Base-by-base conservation (phyloP, 2,113 vertebrate genomes). In the Dipodomys merriami region DNA sequence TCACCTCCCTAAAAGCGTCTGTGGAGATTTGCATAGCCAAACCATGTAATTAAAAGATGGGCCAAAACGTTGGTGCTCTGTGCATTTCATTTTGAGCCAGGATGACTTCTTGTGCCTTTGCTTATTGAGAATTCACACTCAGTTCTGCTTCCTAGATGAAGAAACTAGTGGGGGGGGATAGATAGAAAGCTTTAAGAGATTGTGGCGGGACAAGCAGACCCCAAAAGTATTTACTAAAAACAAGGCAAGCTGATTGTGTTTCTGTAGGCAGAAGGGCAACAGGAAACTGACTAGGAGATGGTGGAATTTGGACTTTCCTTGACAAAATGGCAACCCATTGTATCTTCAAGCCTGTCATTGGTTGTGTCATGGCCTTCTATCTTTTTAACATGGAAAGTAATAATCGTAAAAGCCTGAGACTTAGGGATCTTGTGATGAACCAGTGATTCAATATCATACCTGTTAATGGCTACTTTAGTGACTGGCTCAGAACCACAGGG, bases 31-130 rank as follows among this genome's bases (percentile, higher is more conserved):
- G 93, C 80, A 25, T 57, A 83, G 49, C 39, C 83, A 39, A 81
- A 67, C 22, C 49, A 33, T 68, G 83, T 83, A 83, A 95, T 84
- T 96, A 93, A 96, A 90, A 94, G 88, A 73, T 62, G 67, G 80
- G 39, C 8, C 64, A 62, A 73, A 79, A 87, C 13, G 15, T 65
- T 68, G 72, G 76, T 53, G 78, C 78, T 87, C 12, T 0, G 1
- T 72, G 27, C 25, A 22, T 83, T 88, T 86, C 6, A 53, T 82
- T 77, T 82, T n/a, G 62, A 84, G 16, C n/a, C 33, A 20, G 22
- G 6, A 1, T 6, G 62, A 5, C 23, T 87, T 94, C 62, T 74
- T 16, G 6, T 85, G 60, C 30, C 73, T 62, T 35, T 18, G 88
- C 71, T 89, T 57, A 64, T 8, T 53, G 33, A 71, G 76, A 23